Base-by-base conservation (phyloP, 2,113 vertebrate species). In the Python bivittatus region DNA sequence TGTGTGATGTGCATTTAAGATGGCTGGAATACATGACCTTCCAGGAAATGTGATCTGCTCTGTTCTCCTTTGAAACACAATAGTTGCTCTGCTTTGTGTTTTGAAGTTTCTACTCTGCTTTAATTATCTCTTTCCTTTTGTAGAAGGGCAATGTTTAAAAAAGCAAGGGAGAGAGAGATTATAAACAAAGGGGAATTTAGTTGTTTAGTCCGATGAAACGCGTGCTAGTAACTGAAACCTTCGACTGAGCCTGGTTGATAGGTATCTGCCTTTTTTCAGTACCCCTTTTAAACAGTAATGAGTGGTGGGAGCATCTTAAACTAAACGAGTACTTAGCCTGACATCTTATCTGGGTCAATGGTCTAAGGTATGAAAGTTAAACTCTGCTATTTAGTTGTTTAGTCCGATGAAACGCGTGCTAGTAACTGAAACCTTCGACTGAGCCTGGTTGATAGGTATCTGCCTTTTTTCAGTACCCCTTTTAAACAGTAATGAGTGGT, bases 341-440 rank as follows among this genome's bases (percentile, higher is more conserved):
- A 98, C 98, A 98, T 96, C 96, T 97, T 92, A 93, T 97, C 97
- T 90, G 95, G 97, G 98, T 98, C 98, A 98, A 94, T 95, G 91
- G 97, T 97, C 97, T 98, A 97, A 94, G 96, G 97, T 98, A 98
- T 98, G 98, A 5, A 83, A 90, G 96, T 96, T 97, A 97, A 98
- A 98, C 98, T n/a, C n/a, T n/a, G n/a, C n/a, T n/a, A 97, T 98
- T 98, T 97, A 97, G 95, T 98, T 97, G 96, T 95, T 91, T 94
- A 96, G 96, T 96, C 91, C 95, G 98, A 97, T 97, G 97, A 93
- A 97, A 97, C 96, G 96, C 93, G 97, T 96, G 92, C 91, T 97
- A 97, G 94, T 96, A 96, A 95, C 95, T 92, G 97, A 98, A 98
- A 99, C 98, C 95, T 92, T 97, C 98, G 95, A 96, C 96, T 94